Base-by-base conservation (phyloP, 35 echinoderm and acorn worm species). In the Heliocidaris erythrogramma region DNA sequence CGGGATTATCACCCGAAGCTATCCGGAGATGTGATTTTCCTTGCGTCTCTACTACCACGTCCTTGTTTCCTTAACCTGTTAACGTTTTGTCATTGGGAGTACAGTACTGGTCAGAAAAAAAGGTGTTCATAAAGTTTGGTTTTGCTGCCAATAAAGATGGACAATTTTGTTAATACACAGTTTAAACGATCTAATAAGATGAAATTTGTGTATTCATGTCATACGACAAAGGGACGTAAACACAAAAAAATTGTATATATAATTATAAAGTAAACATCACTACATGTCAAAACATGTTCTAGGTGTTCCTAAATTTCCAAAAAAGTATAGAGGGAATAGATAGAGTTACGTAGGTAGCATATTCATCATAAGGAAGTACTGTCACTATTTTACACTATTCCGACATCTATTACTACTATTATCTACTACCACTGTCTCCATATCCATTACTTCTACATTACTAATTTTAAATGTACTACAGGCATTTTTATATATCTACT, bases 1-100 rank as follows among this genome's bases (percentile, higher is more conserved):
- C 87, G 87, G 87, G 87, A 89, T 89, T 89, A 89, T 42, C 87
- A 89, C 87, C 87, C 4, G 87, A 48, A 89, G 87, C 87, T 78
- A 78, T 78, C 65, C 18, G 27, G 21, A 18, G 27, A 78, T 78
- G 65, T 78, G 65, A 78, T 78, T 78, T 78, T 21, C 65, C 0
- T 24, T n/a, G 65, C 18, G 18, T 78, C 65, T 27, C 18, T 9
- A 78, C 18, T 7, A 78, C 65, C 65, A 78, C 65, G 18, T 78
- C 65, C 17, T n/a, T 78, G 65, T 78, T 78, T 78, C 65, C 7
- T 78, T 78, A 78, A 78, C 65, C 65, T 78, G 65, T 78, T 78
- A 78, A 17, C 65, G 65, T 24, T 56, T 11, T 14, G 52, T 56
- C 14, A 56, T 11, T 56, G 2, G 13, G 10, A n/a, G 65, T n/a